Evolutionary conservation across 2,888 invertebrate genomes (phyloP), one percentile per base, ranked within the genome.

Genomic region (Rhimphoctona megacephalus): DNA sequence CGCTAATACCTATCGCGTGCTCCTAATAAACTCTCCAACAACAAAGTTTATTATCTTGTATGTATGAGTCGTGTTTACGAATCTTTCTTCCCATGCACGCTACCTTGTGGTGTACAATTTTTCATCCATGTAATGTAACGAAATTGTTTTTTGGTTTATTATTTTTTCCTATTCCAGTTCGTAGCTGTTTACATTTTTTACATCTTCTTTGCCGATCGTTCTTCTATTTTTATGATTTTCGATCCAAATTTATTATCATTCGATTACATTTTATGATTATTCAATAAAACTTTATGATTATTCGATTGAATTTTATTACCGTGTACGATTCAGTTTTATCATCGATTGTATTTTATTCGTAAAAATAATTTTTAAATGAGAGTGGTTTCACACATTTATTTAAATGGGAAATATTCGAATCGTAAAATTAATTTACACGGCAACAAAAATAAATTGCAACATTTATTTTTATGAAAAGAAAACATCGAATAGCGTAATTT

Each of bases 1-100:
- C 57, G 57, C 79, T 70, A 70, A 70, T 80, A 70, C 54, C 30
- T 61, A 61, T 80, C 79, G 79, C 79, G 79, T 80, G 79, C 70
- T 46, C 33, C 79, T 46, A 70, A 70, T 80, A 70, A 80, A 80
- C 66, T 64, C 76, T 49, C 76, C 22, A 33, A 30, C n/a, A 61
- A 61, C 61, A 61, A 61, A 61, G 17, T 61, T 61, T 61, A 30
- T 30, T 61, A 30, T 61, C 61, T 30, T 30, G 57, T 25, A 61
- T 30, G 7, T 17, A 57, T 30, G 61, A 61, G 1, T 39, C 76
- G 61, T 25, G 43, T 33, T 74, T 54, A 22, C 36, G 9, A 74
- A 54, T 57, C 36, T 57, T 52, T 8, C 2, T 49, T 7, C 72
- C 30, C 30, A 25, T 39, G 43, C 39, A 43, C 67, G 43, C 39